Evolutionary conservation across 2,113 vertebrate species (phyloP).

Genomic region (Condylura cristata): DNA sequence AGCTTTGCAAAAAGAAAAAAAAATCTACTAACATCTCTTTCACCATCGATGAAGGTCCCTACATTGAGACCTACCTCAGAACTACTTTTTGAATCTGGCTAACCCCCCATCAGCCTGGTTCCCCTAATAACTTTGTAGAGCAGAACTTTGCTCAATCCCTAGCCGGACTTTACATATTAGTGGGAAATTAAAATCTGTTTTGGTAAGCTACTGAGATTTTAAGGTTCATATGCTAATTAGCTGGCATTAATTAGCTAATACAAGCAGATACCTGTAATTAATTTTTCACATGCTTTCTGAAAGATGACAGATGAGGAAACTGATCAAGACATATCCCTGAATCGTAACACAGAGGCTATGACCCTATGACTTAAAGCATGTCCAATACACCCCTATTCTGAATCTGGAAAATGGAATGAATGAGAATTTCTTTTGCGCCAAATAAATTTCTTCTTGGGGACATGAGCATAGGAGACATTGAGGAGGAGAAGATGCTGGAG

Average conservation of each 20-base stretch:
- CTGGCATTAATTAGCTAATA: constrained; percentile 26
- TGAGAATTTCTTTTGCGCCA: background rate
- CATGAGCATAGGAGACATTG: background rate
- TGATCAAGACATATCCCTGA: background rate
- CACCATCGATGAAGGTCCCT: background rate
- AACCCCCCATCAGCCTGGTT: background rate
- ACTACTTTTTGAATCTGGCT: background rate
- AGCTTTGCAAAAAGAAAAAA: background rate
- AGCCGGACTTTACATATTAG: background rate
- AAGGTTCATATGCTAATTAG: background rate
- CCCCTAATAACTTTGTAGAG: background rate
- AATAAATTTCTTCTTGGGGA: background rate
- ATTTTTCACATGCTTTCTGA: background rate
- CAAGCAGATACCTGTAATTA: background rate
- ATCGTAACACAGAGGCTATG: background rate
- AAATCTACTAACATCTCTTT: background rate
- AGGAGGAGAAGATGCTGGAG: background rate
- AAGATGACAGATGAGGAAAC: constrained; percentile 29
- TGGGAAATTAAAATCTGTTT: background rate
- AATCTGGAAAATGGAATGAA: background rate
- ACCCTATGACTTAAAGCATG: background rate
- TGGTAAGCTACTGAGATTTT: constrained; percentile 8
- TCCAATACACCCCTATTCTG: background rate
- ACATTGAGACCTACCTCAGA: background rate
- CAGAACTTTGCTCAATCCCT: background rate